A percentile compares a stretch with the other conserved stretches of the same genome.
phyloP scores from a whole-genome alignment of 2,113 vertebrate genomes.

The Seriola rivoliana region DNA sequence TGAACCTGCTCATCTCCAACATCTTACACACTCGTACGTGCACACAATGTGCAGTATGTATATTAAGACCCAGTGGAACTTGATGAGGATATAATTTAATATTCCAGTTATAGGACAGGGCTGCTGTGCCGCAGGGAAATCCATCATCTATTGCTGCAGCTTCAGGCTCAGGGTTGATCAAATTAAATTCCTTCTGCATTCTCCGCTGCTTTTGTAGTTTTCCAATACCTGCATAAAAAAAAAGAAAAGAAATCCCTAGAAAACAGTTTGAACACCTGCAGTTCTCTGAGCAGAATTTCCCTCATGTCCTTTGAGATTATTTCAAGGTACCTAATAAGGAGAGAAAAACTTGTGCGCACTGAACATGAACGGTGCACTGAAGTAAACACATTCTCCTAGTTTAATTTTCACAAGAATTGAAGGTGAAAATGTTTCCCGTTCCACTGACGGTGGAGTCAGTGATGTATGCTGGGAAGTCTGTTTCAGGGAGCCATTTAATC shows the following conservation, averaged over 20 bases:
- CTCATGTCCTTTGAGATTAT: constrained; percentile 13
- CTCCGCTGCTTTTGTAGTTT: constrained; percentile 40
- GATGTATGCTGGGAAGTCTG: background rate
- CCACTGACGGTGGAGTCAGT: background rate
- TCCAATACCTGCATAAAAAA: background rate
- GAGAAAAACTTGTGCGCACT: background rate
- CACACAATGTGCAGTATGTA: constrained; percentile 2
- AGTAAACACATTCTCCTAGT: background rate
- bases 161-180: constrained; percentile 37
- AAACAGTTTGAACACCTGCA: constrained; percentile 9
- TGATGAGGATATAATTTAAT: constrained; percentile 33
- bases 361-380: background rate
- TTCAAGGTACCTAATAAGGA: background rate
- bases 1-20: constrained; percentile 29
- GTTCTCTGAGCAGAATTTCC: background rate
- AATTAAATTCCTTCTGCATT: constrained; percentile 27
- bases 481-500: constrained; percentile 8
- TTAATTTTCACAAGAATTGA: constrained; percentile 5
- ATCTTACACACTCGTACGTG: constrained; percentile 10
- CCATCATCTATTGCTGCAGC: constrained; percentile 14
- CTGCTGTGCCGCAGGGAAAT: constrained; percentile 9
- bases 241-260: constrained; percentile 15
- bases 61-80: constrained; percentile 40
- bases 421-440: background rate
- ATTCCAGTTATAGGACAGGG: constrained; percentile 40